A percentile compares a stretch with the other conserved stretches of the same genome.
These are phyloP conservation scores for Dryadula phaetusa DNA, from an alignment of 2,888 invertebrate species.

Conservation along the genomic window DNA sequence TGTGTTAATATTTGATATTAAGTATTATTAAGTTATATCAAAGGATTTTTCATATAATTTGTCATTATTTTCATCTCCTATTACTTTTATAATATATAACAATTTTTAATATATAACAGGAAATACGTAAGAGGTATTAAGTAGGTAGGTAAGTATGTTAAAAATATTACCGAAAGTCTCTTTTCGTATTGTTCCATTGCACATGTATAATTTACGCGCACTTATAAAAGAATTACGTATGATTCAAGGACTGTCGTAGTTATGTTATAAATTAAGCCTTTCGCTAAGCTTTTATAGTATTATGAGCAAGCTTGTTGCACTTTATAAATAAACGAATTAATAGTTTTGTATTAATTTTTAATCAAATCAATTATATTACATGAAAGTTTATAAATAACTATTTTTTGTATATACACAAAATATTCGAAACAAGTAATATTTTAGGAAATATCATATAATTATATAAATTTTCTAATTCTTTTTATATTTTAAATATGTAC, in stretches of 20 bases:
- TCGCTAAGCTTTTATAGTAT: constrained; percentile 36
- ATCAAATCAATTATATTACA: not conserved
- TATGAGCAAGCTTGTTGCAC: constrained; percentile 1
- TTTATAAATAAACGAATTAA: not conserved
- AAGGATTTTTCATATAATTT: too few relatives aligned
- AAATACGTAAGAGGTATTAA: too few relatives aligned
- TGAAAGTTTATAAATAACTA: not conserved
- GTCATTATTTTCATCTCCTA: too few relatives aligned
- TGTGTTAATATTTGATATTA: too few relatives aligned
- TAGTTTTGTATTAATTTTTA: not conserved
- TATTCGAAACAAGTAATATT: too few relatives aligned
- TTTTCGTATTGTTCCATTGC: constrained; percentile 43
- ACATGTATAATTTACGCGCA: not conserved
- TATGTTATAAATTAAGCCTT: constrained; percentile 18
- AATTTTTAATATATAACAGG: too few relatives aligned
- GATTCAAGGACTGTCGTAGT: constrained; percentile 20
- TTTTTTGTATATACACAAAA: not conserved
- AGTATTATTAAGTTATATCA: too few relatives aligned
- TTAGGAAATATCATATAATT: too few relatives aligned
- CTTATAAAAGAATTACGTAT: not conserved
- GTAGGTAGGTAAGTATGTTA: not conserved
- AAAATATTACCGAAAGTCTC: constrained; percentile 37
- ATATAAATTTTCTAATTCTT: too few relatives aligned
- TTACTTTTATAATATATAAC: too few relatives aligned
- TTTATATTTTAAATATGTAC: too few relatives aligned